Evolutionary conservation across 1,140 invertebrate genomes (phyloP).

Genomic region (Stegodyphus dumicola): DNA sequence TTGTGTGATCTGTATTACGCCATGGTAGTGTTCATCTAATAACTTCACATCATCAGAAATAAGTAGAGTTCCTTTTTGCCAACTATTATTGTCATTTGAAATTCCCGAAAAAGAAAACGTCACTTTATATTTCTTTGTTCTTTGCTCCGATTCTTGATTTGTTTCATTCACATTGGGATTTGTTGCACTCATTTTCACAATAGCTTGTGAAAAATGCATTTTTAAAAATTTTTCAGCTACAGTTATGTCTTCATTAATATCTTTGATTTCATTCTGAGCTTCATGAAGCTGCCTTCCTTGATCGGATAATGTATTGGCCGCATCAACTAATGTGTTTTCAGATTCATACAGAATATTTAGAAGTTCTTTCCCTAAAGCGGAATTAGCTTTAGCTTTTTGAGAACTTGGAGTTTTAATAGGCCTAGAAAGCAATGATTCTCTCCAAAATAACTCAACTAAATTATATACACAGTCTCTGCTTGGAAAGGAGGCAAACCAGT

Average conservation of each 20-base stretch:
- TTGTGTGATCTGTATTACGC: not conserved
- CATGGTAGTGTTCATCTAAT: constrained; percentile 10
- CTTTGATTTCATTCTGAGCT: constrained; percentile 3
- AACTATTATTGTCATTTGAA: not conserved
- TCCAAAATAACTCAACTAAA: constrained; percentile 46
- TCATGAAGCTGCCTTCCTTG: constrained; percentile 37
- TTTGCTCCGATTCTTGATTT: not conserved
- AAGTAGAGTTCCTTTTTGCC: constrained; percentile 25
- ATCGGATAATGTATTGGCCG: constrained; percentile 26
- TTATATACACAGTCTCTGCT: constrained; percentile 46
- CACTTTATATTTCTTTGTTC: constrained; percentile 19
- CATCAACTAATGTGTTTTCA: constrained; percentile 2
- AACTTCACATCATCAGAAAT: constrained; percentile 8
- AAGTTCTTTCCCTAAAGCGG: constrained; percentile 31
- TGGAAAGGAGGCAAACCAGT: constrained; percentile 55
- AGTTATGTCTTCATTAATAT: constrained; percentile 43
- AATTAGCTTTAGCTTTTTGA: not conserved
- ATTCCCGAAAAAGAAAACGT: constrained; percentile 15
- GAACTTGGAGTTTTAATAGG: not conserved
- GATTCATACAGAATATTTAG: constrained; percentile 43
- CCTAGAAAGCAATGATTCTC: constrained; percentile 9
- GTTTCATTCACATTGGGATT: not conserved
- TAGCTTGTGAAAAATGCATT: not conserved
- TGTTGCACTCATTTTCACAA: not conserved
- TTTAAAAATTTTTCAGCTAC: constrained; percentile 18